Evolutionary conservation across 2,797 vertebrate genomes (phyloP), one percentile per base, ranked within the genome.

Genomic region (Hipposideros larvatus): DNA sequence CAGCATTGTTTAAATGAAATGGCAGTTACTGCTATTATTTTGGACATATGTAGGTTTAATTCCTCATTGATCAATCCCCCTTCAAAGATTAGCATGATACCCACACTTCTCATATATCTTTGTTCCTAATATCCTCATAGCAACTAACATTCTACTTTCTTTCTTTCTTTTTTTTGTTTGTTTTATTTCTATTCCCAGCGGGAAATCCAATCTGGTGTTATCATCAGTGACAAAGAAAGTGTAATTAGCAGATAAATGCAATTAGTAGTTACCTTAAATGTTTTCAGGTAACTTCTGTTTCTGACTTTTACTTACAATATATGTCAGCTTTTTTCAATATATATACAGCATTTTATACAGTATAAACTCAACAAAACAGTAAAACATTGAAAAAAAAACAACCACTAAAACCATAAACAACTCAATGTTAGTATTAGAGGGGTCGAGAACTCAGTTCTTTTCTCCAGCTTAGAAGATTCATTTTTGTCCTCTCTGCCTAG

Each of bases 201-300:
- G 94, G 91, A 87, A 97, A 95, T 91, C 63, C 95, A 96, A 85
- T 97, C 92, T 97, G 94, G 65, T 80, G 53, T 93, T 96, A 77
- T 11, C 96, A 7, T 97, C 71, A 96, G 74, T 95, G 74, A 97
- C 92, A 98, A 96, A 96, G 87, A 74, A 93, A 93, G 94, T 91
- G 79, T 96, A 97, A 97, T 97, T 96, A 96, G 92, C 78, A 95
- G 79, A 95, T 90, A 85, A 94, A 89, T 31, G 51, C 70, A 96
- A 95, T 97, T 97, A 97, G 75, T 94, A 92, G 68, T 94, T 95
- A 89, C 70, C 80, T 26, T 75, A 55, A 95, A 87, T 96, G 61
- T 91, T 97, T 97, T 92, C 85, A 95, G 94, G 88, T 96, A 96
- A 92, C 88, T 97, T 97, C 91, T 94, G 61, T 80, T 88, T 83